Evolutionary conservation across 2,888 invertebrate species (phyloP), one percentile per base, ranked within the genome.

Genomic region (Nemurella pictetii): DNA sequence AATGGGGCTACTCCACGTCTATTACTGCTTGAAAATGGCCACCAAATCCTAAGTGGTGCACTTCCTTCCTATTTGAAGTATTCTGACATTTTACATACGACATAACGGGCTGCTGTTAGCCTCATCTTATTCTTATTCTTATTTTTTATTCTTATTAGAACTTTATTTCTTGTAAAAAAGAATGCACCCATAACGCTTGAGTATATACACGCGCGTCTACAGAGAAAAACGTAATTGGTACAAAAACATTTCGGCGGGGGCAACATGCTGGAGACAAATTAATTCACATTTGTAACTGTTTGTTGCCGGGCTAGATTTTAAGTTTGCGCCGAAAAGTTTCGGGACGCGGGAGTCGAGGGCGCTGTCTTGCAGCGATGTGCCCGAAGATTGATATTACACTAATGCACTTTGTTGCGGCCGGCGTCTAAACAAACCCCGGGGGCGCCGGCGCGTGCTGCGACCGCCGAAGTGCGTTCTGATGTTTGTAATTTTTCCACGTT

Each of bases 401-500:
- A 55, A 55, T 55, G 55, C 12, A 55, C 15, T 55, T 55, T 55
- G 55, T 55, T 55, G 55, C 55, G 55, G 55, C 15, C 12, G 9
- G 55, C 55, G 55, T 55, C 55, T 20, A 55, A 55, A 55, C 78
- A n/a, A 30, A 72, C 84, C 80, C 84, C 74, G 29, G 28, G 28
- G 35, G 80, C 30, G 28, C 73, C 25, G 28, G 27, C 55, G 80
- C 73, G 80, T 55, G 73, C 84, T 80, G 77, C 20, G 26, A 73
- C 15, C 30, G 29, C 84, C 28, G 29, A 83, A 84, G 85, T 85
- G 84, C 86, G 81, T 84, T 84, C 84, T 83, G 84, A 32, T 84
- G 85, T 84, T 85, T 82, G 72, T 72, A 55, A 82, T 82, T 82
- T 81, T 82, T 82, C 29, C 82, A 82, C 55, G 55, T 82, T 82